Evolutionary conservation across 2,888 invertebrate species (phyloP).

Genomic region (Blastobasis adustella): DNA sequence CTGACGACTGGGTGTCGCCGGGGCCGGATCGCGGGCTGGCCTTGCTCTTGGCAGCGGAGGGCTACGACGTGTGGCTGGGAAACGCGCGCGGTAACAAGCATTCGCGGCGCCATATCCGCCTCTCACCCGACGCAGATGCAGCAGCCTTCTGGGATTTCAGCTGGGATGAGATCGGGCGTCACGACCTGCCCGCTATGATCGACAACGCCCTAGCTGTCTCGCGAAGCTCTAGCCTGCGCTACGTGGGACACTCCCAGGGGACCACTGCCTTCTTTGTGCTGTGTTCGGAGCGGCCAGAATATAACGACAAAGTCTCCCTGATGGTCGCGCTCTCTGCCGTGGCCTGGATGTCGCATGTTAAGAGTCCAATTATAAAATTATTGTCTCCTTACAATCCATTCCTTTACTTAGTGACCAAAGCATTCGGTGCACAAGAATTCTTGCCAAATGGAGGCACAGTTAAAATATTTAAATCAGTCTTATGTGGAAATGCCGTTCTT

Average conservation of each 20-base stretch:
- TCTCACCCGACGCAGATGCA: constrained; percentile 25
- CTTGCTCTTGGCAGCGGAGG: constrained; percentile 72
- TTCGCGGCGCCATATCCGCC: constrained; percentile 66
- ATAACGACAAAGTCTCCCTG: constrained; percentile 68
- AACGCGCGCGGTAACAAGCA: constrained; percentile 84
- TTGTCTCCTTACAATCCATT: constrained; percentile 34
- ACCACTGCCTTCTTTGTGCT: constrained; percentile 75
- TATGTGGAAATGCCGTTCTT: not conserved
- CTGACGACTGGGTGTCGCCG: constrained; percentile 47
- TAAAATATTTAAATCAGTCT: not conserved
- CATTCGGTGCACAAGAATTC: constrained; percentile 77
- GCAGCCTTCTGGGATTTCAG: constrained; percentile 80
- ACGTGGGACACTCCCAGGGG: constrained; percentile 83
- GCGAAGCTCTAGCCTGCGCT: constrained; percentile 64
- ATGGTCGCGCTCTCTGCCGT: constrained; percentile 76
- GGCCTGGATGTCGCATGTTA: constrained; percentile 60
- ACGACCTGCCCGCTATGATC: constrained; percentile 87
- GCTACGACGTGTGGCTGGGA: constrained; percentile 86
- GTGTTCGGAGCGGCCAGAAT: constrained; percentile 66
- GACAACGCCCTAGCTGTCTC: constrained; percentile 77
- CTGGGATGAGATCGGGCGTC: constrained; percentile 86
- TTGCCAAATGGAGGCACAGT: constrained; percentile 50
- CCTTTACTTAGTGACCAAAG: constrained; percentile 27
- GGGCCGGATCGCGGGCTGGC: constrained; percentile 44
- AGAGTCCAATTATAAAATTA: constrained; percentile 43